Evolutionary conservation across 2,888 invertebrate genomes (phyloP), one percentile per base, ranked within the genome.

Genomic region (Apamea crenata): DNA sequence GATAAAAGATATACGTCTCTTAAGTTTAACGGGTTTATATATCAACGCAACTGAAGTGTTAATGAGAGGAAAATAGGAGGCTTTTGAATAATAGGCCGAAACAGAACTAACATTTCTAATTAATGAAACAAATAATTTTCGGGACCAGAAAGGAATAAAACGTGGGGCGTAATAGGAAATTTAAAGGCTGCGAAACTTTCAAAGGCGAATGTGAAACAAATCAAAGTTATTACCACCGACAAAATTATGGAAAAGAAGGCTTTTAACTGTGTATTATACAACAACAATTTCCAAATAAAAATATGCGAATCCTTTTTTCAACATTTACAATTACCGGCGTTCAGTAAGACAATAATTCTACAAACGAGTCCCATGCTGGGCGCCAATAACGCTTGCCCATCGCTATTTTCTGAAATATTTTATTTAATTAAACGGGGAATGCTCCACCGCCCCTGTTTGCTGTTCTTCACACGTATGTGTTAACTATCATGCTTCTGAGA

Each of bases 291-390:
- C 44, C 7, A 47, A 69, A 47, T 29, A 32, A 47, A 32, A 32
- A 44, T 40, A 8, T 16, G 8, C 0, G 6, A 78, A n/a, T 14
- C 47, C 21, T 18, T 59, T 36, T 18, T 25, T 14, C 18, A 72
- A 53, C 25, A 3, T 47, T 56, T 25, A 47, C 2, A 56, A 61
- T 44, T 29, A 53, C 18, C 59, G 12, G 18, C 6, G 66, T 83
- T 47, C n/a, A 61, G 32, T 65, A 40, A n/a, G 25, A 70, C 18
- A 44, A 50, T 32, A 6, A 75, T 56, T 59, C 59, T 4, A 72
- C 40, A 69, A 72, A 56, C 10, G 40, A 32, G 77, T 63, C 77
- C 83, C 86, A 77, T 21, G 83, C 14, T 86, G 87, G 83, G 85
- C 77, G 79, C 77, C 87, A 86, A 77, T 56, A 77, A 67, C 61